phyloP scores from a whole-genome alignment of 2,113 vertebrate species.

The Indicator indicator region DNA sequence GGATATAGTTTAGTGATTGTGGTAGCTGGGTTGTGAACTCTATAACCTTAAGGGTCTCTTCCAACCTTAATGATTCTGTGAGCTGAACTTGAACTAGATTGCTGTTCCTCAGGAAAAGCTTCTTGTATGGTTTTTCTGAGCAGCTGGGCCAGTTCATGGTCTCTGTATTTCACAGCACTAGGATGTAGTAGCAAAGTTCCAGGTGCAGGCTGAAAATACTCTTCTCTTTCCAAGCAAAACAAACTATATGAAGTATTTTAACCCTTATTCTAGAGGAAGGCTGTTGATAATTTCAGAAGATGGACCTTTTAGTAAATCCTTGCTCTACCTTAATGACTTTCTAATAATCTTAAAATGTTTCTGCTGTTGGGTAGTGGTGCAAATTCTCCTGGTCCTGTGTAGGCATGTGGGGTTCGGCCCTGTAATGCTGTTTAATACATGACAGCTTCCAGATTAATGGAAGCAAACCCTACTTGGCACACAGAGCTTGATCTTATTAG shows the following conservation, averaged over 20 bases:
- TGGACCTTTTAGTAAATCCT: not conserved
- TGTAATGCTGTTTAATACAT: conserved; percentile 32
- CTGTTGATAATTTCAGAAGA: not conserved
- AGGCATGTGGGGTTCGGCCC: conserved; percentile 1
- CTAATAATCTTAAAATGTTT: conserved; percentile 39
- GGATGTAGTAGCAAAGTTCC: not conserved
- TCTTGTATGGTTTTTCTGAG: not conserved
- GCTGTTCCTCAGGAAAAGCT: not conserved
- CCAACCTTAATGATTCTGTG: too few species aligned
- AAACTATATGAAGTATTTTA: not conserved
- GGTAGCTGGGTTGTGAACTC: too few species aligned
- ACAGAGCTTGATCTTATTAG: conserved; percentile 34
- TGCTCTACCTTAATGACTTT: conserved; percentile 16
- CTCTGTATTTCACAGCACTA: not conserved
- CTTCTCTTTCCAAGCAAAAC: not conserved
- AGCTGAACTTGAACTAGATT: not conserved
- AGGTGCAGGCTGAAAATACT: not conserved
- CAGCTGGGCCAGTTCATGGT: not conserved
- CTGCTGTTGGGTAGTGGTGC: not conserved
- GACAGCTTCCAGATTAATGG: conserved; percentile 42
- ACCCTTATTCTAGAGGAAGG: not conserved
- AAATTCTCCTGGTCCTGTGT: not conserved
- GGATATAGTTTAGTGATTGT: too few species aligned
- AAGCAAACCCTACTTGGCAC: conserved; percentile 37
- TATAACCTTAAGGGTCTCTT: too few species aligned